Evolutionary conservation across 1,140 invertebrate species (phyloP).

Genomic region (Temnothorax nylanderi): DNA sequence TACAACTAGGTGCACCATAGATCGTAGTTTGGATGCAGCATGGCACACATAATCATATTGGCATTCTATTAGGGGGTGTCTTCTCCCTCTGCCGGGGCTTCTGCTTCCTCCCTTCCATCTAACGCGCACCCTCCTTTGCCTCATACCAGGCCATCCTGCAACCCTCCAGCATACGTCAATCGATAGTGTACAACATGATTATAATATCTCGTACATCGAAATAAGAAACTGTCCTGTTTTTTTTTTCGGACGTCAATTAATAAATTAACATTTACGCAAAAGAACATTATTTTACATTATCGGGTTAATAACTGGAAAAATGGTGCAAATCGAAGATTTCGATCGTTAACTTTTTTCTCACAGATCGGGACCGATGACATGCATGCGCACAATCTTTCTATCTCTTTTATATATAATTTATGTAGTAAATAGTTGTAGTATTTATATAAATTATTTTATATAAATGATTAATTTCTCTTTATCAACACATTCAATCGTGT

Average conservation of each 20-base stretch:
- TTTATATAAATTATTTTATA: background rate
- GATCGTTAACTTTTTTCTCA: background rate
- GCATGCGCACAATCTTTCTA: background rate
- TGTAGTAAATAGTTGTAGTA: no score
- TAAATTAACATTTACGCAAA: background rate
- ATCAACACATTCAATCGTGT: background rate
- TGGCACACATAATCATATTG: conserved; percentile 82
- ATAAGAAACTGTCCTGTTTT: conserved; percentile 53
- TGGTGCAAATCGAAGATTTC: background rate
- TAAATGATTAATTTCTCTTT: background rate
- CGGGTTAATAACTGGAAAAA: background rate
- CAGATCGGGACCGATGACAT: background rate
- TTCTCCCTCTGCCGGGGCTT: conserved; percentile 74
- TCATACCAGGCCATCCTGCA: conserved; percentile 64
- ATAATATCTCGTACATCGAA: conserved; percentile 75
- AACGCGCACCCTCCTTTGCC: conserved; percentile 55
- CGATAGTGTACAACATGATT: conserved; percentile 80
- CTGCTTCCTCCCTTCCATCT: conserved; percentile 75
- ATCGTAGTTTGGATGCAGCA: conserved; percentile 80
- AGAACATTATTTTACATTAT: background rate
- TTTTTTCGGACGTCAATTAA: conserved; percentile 17
- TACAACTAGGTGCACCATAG: conserved; percentile 61
- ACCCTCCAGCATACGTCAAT: conserved; percentile 78
- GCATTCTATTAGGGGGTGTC: conserved; percentile 82
- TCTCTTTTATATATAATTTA: background rate